Percentiles rank a stretch among this genome's conserved stretches.
Conservation (phyloP, 2,113 vertebrate genomes). For the Megaceryle torquata region DNA sequence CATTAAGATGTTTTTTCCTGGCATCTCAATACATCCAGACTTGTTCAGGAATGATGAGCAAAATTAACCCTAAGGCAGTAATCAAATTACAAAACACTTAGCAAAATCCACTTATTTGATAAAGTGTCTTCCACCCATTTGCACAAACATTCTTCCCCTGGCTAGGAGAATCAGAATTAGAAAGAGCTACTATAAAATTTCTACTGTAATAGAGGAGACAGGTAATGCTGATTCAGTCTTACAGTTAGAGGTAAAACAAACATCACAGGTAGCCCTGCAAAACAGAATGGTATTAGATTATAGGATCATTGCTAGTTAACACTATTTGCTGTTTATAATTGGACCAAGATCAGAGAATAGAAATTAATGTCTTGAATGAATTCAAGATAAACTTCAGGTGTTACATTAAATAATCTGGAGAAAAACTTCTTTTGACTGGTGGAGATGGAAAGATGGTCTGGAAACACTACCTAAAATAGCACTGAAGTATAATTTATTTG, state of each 20-base stretch:
- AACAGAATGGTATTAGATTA: neutral
- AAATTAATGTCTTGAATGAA: neutral
- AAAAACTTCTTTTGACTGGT: neutral
- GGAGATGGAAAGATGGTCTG: neutral
- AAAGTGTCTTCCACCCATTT: neutral
- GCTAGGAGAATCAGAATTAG: neutral
- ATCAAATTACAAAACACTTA: neutral
- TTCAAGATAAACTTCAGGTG: neutral
- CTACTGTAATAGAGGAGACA: neutral
- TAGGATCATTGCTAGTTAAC: neutral
- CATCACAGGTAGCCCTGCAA: neutral
- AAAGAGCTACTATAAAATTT: neutral
- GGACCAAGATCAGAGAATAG: neutral
- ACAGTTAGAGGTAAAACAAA: neutral
- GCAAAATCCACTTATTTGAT: neutral
- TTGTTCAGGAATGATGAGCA: neutral
- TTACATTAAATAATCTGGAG: neutral
- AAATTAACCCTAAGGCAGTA: neutral
- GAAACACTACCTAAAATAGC: neutral
- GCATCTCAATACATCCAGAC: neutral
- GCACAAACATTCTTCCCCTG: neutral
- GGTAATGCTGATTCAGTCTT: neutral
- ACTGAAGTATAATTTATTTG: neutral
- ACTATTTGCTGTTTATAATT: neutral
- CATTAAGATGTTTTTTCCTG: neutral